phyloP scores from a whole-genome alignment of 2,797 vertebrate species.

The Oophaga sylvatica region DNA sequence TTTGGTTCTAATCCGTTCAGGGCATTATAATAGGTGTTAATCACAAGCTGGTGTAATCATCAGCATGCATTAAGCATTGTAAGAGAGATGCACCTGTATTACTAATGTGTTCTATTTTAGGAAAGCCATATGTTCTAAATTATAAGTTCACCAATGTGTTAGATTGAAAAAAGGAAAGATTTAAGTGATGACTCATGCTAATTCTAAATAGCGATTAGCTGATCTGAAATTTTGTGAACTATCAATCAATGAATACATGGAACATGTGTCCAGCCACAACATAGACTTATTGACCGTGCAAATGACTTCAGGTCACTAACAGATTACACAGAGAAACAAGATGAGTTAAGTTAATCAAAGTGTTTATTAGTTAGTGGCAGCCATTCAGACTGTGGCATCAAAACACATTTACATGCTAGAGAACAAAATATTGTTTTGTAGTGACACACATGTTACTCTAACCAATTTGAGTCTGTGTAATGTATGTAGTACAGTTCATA shows the following conservation, averaged over 20 bases:
- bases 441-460: background rate
- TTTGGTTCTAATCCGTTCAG: background rate
- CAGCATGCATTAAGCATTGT: background rate
- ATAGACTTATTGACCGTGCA: background rate
- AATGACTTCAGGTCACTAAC: constrained; percentile 12
- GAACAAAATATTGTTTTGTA: background rate
- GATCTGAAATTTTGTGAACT: background rate
- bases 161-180: background rate
- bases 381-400: background rate
- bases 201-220: constrained; percentile 2
- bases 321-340: background rate
- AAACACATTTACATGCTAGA: background rate
- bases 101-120: background rate
- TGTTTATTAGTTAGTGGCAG: background rate
- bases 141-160: background rate
- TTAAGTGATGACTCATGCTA: background rate
- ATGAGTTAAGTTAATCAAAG: background rate
- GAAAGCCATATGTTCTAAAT: background rate
- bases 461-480: too few relatives aligned
- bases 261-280: background rate
- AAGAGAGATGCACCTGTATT: background rate
- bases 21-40: background rate
- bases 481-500: too few relatives aligned
- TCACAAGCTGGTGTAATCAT: background rate
- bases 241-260: constrained; percentile 18